A percentile compares a stretch with the other conserved stretches of the same genome.
Conservation (phyloP, 2,113 vertebrate genomes). For the Tonatia bakeri region DNA sequence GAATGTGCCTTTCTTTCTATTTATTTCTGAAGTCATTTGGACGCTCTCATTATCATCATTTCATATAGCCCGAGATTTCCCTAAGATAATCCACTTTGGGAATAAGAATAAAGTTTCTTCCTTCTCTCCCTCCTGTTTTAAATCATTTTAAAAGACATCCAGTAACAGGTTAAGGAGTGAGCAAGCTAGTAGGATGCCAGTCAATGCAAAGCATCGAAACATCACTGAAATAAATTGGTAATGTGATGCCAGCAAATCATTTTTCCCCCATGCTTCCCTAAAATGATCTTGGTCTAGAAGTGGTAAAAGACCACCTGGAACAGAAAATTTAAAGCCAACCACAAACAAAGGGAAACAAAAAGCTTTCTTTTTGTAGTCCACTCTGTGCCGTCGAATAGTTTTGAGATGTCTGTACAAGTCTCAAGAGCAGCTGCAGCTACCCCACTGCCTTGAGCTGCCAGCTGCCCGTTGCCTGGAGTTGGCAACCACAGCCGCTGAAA, state of each 20-base stretch:
- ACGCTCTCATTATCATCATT: not conserved
- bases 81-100: not conserved
- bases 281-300: not conserved
- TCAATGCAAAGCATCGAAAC: not conserved
- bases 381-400: not conserved
- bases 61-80: not conserved
- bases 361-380: not conserved
- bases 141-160: not conserved
- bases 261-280: not conserved
- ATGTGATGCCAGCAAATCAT: not conserved
- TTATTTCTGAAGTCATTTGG: not conserved
- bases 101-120: not conserved
- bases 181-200: not conserved
- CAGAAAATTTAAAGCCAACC: not conserved
- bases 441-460: not conserved
- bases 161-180: not conserved
- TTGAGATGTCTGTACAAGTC: not conserved
- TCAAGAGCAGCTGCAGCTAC: constrained; percentile 34
- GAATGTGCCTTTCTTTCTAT: not conserved
- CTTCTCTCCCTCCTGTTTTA: not conserved
- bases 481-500: not conserved
- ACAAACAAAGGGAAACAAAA: not conserved
- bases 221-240: not conserved
- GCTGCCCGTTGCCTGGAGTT: not conserved
- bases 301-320: not conserved